Base-by-base conservation (phyloP, 2,888 invertebrate species). In the Dryobota labecula region DNA sequence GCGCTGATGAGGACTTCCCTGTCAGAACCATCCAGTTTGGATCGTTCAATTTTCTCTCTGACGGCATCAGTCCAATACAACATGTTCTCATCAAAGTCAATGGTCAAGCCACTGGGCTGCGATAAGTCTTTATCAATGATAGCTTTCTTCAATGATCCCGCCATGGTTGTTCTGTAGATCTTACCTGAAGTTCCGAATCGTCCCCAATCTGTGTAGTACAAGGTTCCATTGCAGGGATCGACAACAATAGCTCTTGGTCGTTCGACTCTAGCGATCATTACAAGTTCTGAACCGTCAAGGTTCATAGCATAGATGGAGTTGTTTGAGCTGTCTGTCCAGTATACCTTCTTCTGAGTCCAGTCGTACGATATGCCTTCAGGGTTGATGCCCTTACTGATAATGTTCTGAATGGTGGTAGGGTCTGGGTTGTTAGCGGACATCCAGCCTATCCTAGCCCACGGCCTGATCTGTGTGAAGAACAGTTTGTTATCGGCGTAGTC, bases 61-160 rank as follows among this genome's bases (percentile, higher is more conserved):
- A 99, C 98, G 0, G 99, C 99, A 92, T 99, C 99, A 0, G 99
- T 99, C 99, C 99, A 99, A 90, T 99, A 99, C 0, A 98, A 92
- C 97, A 98, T 98, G 43, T 97, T 97, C 60, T 99, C 99, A 13
- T 99, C 98, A 88, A 98, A 99, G 92, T 99, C 99, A 49, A 99
- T 98, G 0, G 99, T 98, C 62, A 99, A 94, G 2, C 99, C 99
- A 83, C 99, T 99, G 0, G 99, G 99, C 92, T 99, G 99, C 0
- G 99, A 98, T 20, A 99, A 94, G 85, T 99, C 98, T 86, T 98
- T 98, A 83, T 98, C 98, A 5, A 99, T 97, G 33, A 99, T 98
- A 0, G 98, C 98, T 70, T 97, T 97, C 87, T 98, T 98, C 74
- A 98, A 93, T 0, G 99, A 99, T 5, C 99, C 99, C 0, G 99